Percentiles rank a stretch among this genome's conserved stretches.
phyloP scores from a whole-genome alignment of 2,113 vertebrate genomes.

The Chlamydotis undulata region DNA sequence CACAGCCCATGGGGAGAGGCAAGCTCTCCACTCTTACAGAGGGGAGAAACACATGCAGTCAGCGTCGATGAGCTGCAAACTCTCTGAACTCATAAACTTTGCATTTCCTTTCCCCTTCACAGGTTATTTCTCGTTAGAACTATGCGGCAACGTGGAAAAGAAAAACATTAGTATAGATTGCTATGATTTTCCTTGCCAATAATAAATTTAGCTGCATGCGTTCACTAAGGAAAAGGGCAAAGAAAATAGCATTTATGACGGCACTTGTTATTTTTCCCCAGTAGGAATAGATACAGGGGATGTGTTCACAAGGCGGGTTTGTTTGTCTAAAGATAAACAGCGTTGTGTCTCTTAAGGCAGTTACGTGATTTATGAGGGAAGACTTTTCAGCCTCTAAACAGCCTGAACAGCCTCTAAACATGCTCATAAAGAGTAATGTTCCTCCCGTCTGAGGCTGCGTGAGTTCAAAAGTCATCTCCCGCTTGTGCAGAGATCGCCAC shows the following conservation, averaged over 20 bases:
- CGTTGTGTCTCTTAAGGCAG: background rate
- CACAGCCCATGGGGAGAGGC: background rate
- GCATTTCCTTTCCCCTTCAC: background rate
- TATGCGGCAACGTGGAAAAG: background rate
- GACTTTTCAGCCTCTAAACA: conserved; percentile 22
- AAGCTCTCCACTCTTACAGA: rapidly evolving
- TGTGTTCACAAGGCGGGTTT: background rate
- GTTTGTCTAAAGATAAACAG: conserved; percentile 37
- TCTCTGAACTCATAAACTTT: background rate
- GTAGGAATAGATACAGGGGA: background rate
- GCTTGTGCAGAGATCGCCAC: background rate
- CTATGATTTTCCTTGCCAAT: background rate
- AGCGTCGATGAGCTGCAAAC: background rate
- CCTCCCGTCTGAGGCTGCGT: background rate
- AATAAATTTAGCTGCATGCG: background rate
- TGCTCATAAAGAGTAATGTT: conserved; percentile 30
- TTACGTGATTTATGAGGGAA: conserved; percentile 28
- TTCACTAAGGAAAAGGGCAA: background rate
- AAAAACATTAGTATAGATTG: background rate
- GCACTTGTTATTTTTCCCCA: background rate
- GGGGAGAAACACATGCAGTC: background rate
- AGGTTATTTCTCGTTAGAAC: background rate
- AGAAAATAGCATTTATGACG: background rate
- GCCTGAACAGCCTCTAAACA: conserved; percentile 27
- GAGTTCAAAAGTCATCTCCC: conserved; percentile 57